These are phyloP conservation scores for Spea bombifrons DNA, from an alignment of 2,113 vertebrate species.

Conservation along the genomic window DNA sequence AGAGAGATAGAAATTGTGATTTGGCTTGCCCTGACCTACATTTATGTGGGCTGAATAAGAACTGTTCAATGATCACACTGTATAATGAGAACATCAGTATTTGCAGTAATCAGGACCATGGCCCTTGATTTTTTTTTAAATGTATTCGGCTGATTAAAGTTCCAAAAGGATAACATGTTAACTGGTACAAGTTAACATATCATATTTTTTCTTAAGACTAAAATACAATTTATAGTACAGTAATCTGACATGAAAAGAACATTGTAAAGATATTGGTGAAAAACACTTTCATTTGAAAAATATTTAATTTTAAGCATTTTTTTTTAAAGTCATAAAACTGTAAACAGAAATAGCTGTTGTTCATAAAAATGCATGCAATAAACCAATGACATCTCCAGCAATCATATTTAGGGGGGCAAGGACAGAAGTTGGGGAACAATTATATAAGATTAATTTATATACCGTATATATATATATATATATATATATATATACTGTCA, in stretches of 20 bases:
- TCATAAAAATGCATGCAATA: background rate
- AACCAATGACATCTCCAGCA: background rate
- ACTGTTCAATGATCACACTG: conserved; percentile 32
- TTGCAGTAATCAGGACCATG: conserved; percentile 23
- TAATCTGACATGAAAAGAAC: background rate
- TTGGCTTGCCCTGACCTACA: conserved; percentile 42
- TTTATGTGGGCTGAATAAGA: conserved; percentile 43
- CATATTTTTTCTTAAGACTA: conserved; percentile 27
- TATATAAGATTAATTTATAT: no score
- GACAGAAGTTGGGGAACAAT: no score
- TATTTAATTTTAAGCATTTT: background rate
- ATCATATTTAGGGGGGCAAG: no score
- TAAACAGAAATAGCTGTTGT: background rate
- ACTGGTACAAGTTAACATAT: conserved; percentile 13
- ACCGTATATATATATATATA: no score
- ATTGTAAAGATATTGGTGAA: no score
- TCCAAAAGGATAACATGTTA: conserved; percentile 29
- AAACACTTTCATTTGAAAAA: background rate
- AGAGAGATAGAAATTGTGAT: conserved; percentile 34
- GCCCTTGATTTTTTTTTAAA: conserved; percentile 16
- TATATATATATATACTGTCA: no score
- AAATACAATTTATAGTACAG: conserved; percentile 13
- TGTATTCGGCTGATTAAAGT: conserved; percentile 14
- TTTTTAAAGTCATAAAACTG: background rate
- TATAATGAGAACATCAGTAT: conserved; percentile 43